Evolutionary conservation across 2,113 vertebrate genomes (phyloP).

Genomic region (Setophaga petechia): DNA sequence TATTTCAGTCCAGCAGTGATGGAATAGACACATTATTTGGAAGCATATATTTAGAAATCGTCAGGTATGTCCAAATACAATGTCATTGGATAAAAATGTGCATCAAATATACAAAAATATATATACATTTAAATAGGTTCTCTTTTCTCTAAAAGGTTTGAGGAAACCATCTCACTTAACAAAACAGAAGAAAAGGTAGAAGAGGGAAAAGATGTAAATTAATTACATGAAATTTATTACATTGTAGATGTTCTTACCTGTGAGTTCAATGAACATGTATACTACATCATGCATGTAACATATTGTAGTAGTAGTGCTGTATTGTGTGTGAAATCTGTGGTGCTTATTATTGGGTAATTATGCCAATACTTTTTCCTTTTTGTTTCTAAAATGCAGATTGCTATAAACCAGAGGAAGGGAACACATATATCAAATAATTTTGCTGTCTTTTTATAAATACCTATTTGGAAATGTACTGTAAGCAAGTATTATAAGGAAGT

Average conservation of each 20-base stretch:
- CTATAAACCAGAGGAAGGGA: neutral
- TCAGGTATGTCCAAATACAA: neutral
- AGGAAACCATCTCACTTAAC: neutral
- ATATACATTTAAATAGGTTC: neutral
- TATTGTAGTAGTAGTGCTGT: neutral
- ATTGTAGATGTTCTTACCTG: neutral
- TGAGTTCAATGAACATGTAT: neutral
- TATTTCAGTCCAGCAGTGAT: neutral
- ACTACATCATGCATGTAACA: neutral
- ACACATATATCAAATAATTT: neutral
- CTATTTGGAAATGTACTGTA: neutral
- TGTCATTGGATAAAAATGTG: neutral
- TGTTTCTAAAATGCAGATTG: neutral
- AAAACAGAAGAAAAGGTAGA: neutral
- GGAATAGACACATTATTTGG: neutral
- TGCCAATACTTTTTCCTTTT: neutral
- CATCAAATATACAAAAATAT: neutral
- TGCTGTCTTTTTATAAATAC: neutral
- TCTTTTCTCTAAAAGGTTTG: neutral
- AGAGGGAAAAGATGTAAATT: neutral
- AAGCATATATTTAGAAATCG: neutral
- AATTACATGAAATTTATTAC: neutral
- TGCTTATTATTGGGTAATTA: neutral
- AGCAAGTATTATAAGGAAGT: neutral
- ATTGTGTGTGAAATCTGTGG: neutral